phyloP scores from a whole-genome alignment of 2,888 invertebrate species.

The Pogonocherus hispidulus region DNA sequence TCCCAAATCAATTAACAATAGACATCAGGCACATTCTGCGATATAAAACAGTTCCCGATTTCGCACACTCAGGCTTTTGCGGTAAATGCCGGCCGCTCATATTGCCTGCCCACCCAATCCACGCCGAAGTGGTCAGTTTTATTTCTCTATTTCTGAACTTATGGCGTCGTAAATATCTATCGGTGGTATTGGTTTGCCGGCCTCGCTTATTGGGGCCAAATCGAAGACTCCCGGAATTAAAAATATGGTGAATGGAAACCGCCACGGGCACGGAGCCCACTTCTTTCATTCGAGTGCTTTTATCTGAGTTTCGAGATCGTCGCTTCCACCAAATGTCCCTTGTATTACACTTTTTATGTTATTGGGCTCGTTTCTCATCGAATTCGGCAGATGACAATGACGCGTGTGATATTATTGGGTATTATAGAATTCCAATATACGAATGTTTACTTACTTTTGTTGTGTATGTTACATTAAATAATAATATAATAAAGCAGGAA shows the following conservation, averaged over 20 bases:
- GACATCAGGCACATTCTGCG: background rate
- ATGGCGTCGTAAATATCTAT: slow-evolving; percentile 31
- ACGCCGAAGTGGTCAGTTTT: slow-evolving; percentile 31
- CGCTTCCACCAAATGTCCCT: slow-evolving; percentile 5
- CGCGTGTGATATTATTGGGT: slow-evolving; percentile 14
- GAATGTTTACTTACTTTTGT: slow-evolving; percentile 3
- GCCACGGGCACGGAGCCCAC: slow-evolving; percentile 9
- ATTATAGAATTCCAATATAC: background rate
- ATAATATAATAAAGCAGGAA: no score
- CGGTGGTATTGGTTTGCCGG: slow-evolving; percentile 33
- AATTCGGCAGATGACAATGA: slow-evolving; percentile 5
- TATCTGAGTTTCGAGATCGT: slow-evolving; percentile 6
- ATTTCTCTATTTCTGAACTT: slow-evolving; percentile 32
- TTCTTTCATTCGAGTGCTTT: slow-evolving; percentile 16
- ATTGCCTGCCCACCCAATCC: slow-evolving; percentile 23
- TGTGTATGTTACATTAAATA: background rate
- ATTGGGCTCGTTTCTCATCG: slow-evolving; percentile 14
- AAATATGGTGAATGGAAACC: slow-evolving; percentile 25
- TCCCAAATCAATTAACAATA: slow-evolving; percentile 6
- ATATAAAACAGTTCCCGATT: slow-evolving; percentile 7
- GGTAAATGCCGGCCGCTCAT: background rate
- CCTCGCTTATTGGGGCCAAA: slow-evolving; percentile 30
- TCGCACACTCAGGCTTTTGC: background rate
- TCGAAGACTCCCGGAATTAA: slow-evolving; percentile 26
- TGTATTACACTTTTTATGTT: slow-evolving; percentile 28